A percentile compares a stretch with the other conserved stretches of the same genome.
phyloP scores from a whole-genome alignment of 2,888 invertebrate genomes.

The Pyrocoelia pectoralis region DNA sequence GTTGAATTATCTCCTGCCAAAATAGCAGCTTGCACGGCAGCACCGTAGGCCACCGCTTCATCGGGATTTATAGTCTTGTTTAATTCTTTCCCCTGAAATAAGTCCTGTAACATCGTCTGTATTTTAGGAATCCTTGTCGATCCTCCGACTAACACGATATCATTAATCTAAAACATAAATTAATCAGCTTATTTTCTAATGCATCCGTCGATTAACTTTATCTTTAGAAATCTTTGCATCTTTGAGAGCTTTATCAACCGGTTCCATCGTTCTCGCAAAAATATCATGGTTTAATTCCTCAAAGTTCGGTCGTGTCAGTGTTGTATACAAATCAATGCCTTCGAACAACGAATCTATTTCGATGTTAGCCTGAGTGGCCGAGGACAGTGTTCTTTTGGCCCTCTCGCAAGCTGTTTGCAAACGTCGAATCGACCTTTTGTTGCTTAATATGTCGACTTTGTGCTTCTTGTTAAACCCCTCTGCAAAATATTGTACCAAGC shows the following conservation, averaged over 20 bases:
- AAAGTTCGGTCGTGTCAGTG: slow-evolving; percentile 69
- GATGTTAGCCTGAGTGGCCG: slow-evolving; percentile 64
- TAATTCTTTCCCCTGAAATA: slow-evolving; percentile 66
- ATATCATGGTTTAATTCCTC: slow-evolving; percentile 71
- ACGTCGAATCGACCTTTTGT: slow-evolving; percentile 66
- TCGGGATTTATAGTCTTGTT: slow-evolving; percentile 79
- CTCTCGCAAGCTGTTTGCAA: slow-evolving; percentile 70
- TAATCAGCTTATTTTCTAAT: slow-evolving; percentile 9
- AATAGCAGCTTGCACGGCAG: slow-evolving; percentile 71
- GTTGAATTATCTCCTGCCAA: slow-evolving; percentile 66
- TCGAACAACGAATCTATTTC: slow-evolving; percentile 69
- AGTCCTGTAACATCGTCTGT: slow-evolving; percentile 66
- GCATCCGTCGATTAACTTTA: slow-evolving; percentile 38
- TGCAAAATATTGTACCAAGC: slow-evolving; percentile 63
- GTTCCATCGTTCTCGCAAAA: slow-evolving; percentile 69
- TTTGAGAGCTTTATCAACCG: slow-evolving; percentile 70
- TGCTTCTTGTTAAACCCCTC: slow-evolving; percentile 66
- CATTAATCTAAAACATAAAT: slow-evolving; percentile 57
- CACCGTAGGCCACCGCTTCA: slow-evolving; percentile 74
- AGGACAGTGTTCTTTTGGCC: slow-evolving; percentile 68
- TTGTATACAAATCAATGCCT: slow-evolving; percentile 68
- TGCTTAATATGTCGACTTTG: slow-evolving; percentile 60
- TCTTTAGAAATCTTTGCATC: slow-evolving; percentile 70
- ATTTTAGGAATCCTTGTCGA: slow-evolving; percentile 75
- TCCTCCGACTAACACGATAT: slow-evolving; percentile 70